Evolutionary conservation across 2,888 invertebrate species (phyloP), one percentile per base, ranked within the genome.

Genomic region (Apodemia zela): DNA sequence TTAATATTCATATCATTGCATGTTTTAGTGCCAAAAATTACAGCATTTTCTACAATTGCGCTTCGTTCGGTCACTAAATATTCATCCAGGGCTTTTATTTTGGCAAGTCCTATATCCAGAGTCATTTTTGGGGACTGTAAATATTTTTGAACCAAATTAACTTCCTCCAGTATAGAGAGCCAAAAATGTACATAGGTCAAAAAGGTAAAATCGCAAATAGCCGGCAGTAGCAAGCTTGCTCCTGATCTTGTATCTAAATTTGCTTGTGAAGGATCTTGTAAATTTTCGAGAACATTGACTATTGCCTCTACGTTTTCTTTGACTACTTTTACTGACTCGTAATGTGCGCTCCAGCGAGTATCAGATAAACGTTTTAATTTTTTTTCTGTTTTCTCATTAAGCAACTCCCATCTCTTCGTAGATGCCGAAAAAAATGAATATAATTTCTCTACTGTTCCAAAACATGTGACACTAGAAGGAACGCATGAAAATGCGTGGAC

Each of bases 381-480:
- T 38, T 35, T 59, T 38, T 15, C 33, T 7, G 33, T 59, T 35
- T 38, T 15, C 59, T 33, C 33, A 59, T 59, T 59, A 59, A 33
- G 33, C 21, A 35, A n/a, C 35, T 35, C 35, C 33, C 17, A 35
- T 59, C 47, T 61, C 15, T 47, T 45, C 7, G 29, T 49, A 21
- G 35, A 61, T 29, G n/a, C 49, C 29, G 49, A 51, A 61, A 33
- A 61, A 49, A 61, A 29, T 47, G 45, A 61, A 61, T 49, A 25
- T 61, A 49, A 47, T 49, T 8, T 62, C 21, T 62, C 35, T 51
- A 57, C 18, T 21, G 57, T 62, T 25, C 8, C 51, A 38, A 62
- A 62, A 62, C 45, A 60, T n/a, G 57, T 61, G 15, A 62, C 42
- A 62, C 62, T 62, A 35, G 57, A 62, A 57, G 62, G 33, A 62